phyloP scores from a whole-genome alignment of 2,888 invertebrate species.

The Meiosimyza platycephala region DNA sequence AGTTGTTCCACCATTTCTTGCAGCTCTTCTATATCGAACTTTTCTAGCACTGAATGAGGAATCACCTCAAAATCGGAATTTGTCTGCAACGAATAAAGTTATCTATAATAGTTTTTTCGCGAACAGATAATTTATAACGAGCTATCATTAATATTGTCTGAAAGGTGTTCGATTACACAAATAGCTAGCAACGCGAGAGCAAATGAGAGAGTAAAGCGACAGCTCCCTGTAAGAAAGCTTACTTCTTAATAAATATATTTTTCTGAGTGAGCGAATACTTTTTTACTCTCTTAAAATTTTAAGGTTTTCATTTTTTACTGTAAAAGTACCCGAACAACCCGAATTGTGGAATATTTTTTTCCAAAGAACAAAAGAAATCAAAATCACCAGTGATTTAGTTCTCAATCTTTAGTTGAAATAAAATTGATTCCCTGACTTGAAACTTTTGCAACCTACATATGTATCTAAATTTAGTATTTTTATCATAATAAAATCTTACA shows the following conservation, averaged over 20 bases:
- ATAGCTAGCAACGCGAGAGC: too few species aligned
- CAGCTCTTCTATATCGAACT: constrained; percentile 71
- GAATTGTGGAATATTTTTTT: too few species aligned
- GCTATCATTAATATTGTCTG: neutral
- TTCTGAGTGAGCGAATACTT: too few species aligned
- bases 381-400: too few species aligned
- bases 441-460: neutral
- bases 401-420: neutral
- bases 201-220: too few species aligned
- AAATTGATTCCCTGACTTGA: neutral
- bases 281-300: too few species aligned
- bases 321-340: too few species aligned
- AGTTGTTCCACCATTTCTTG: constrained; percentile 75
- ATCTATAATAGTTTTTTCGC: neutral
- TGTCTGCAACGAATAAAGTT: constrained; percentile 51
- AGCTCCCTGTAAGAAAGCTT: too few species aligned
- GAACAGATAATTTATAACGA: neutral
- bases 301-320: too few species aligned
- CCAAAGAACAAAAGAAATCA: too few species aligned
- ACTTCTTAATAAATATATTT: too few species aligned
- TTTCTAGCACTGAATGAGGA: constrained; percentile 69
- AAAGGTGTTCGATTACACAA: too few species aligned
- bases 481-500: constrained; percentile 29
- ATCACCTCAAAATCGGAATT: constrained; percentile 73
- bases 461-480: neutral